A percentile compares a stretch with the other conserved stretches of the same genome.
Evolutionary conservation across 2,113 vertebrate species (phyloP).

Genomic region (Paraplagusia blochii): DNA sequence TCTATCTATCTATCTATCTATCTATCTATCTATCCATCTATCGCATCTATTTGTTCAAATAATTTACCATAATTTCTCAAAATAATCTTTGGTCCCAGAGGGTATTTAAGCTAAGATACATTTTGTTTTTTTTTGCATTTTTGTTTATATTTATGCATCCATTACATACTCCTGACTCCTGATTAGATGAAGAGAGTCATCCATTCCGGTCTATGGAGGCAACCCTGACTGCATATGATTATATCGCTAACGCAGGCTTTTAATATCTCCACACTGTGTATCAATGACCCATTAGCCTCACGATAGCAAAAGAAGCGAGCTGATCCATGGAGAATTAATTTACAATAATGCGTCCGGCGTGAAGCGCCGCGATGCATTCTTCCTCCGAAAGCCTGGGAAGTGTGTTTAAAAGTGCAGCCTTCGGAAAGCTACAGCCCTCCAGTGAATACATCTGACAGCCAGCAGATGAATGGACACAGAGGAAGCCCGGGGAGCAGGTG

Average conservation of each 20-base stretch:
- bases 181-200: neutral
- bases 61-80: no score
- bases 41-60: no score
- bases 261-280: conserved; percentile 1
- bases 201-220: neutral
- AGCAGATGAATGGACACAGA: conserved; percentile 62
- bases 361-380: conserved; percentile 1
- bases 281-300: conserved; percentile 9
- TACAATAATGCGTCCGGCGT: conserved; percentile 12
- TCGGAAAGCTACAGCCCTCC: conserved; percentile 41
- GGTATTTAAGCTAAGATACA: no score
- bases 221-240: neutral
- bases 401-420: conserved; percentile 40
- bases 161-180: no score
- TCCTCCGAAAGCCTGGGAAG: conserved; percentile 19
- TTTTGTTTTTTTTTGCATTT: no score
- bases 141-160: no score
- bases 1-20: no score
- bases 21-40: no score
- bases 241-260: neutral
- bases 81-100: no score
- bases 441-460: conserved; percentile 65
- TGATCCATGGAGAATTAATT: conserved; percentile 12
- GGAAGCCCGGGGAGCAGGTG: conserved; percentile 41
- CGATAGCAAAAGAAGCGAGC: neutral